These are phyloP conservation scores for Anseranas semipalmata DNA, from an alignment of 2,113 vertebrate species.

Conservation along the genomic window DNA sequence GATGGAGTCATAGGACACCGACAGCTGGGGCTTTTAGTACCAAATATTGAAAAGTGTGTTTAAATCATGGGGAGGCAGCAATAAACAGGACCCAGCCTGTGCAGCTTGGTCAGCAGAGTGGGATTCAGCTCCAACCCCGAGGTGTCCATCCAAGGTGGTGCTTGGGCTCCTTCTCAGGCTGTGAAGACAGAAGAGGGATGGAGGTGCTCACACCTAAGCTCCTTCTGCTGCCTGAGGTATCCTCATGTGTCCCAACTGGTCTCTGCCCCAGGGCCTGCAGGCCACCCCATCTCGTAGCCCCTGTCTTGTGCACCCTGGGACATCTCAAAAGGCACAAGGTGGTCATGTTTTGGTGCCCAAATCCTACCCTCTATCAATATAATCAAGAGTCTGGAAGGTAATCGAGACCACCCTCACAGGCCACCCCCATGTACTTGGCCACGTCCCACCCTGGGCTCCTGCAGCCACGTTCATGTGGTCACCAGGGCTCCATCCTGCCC, in stretches of 20 bases:
- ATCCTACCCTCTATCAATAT: not conserved
- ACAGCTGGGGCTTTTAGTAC: not conserved
- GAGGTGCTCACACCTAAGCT: not conserved
- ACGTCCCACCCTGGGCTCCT: not conserved
- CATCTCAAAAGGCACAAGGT: not conserved
- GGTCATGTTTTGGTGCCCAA: not conserved
- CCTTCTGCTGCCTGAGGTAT: not conserved
- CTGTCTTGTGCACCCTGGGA: not conserved
- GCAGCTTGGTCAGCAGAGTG: not conserved
- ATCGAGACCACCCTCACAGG: not conserved
- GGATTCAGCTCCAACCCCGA: not conserved
- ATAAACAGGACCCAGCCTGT: not conserved
- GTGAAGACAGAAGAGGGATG: not conserved
- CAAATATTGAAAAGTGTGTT: not conserved
- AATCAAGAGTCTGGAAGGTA: not conserved
- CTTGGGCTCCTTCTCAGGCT: not conserved
- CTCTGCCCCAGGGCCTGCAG: not conserved
- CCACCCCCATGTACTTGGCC: not conserved
- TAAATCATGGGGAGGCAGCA: not conserved
- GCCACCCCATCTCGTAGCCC: not conserved
- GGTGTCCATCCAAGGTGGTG: not conserved
- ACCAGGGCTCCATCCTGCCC: not conserved
- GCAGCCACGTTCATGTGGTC: fast-evolving
- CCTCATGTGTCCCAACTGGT: not conserved
- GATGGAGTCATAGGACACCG: not conserved